Evolutionary conservation across 1,140 invertebrate genomes (phyloP), one percentile per base, ranked within the genome.

Genomic region (Formica exsecta): DNA sequence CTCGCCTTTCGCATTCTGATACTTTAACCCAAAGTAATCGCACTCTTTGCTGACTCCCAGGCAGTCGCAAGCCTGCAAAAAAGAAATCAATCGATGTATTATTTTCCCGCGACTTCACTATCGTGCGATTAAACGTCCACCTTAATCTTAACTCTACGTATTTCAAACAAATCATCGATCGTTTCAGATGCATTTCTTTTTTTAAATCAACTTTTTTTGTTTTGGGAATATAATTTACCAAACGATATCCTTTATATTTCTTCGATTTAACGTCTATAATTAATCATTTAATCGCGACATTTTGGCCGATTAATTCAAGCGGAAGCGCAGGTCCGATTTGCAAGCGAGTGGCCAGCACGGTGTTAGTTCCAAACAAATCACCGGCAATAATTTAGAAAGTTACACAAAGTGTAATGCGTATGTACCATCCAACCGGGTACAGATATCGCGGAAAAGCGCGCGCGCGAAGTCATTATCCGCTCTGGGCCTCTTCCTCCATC

Each of bases 11-110:
- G 95, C 96, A 83, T 96, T 96, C 85, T 96, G 96, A 91, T 96
- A 97, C 93, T 97, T 96, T 11, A 98, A 95, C 0, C 98, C 98
- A 93, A 98, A 98, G 94, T 98, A 98, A 94, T 98, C 98, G 85
- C 97, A 97, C 95, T 98, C 98, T 51, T 97, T 97, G 87, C 97
- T 97, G 87, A 98, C 98, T 44, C 97, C 97, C 85, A 98, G 93
- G 76, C 96, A 96, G 89, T 97, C 96, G 94, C 98, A 98, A 7
- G 98, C 97, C 98, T 98, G 95, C 44, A 96, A 96, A 88, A 85
- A 90, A 88, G 41, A 36, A 48, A 74, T 73, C 51, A 38, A 73
- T 44, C 79, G 25, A 44, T 48, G 3, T 19, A 61, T 44, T n/a
- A 3, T 19, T 48, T 25, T n/a, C 16, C 7, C 41, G 9, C 19